Evolutionary conservation across 1,140 invertebrate species (phyloP), one percentile per base, ranked within the genome.

Genomic region (Pantala flavescens): DNA sequence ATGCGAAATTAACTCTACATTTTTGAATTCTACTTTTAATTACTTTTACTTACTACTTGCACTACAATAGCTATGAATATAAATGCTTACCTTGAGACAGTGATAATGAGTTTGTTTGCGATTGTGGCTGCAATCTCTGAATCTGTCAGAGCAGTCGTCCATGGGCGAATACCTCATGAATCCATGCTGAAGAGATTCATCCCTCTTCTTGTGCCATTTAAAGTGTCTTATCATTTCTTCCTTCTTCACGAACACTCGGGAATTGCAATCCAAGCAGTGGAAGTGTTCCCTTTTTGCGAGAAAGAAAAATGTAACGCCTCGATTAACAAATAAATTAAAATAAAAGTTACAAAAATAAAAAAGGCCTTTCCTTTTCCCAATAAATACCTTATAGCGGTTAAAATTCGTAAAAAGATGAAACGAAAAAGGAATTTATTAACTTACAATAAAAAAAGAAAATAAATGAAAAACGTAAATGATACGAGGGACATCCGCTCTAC

Each of bases 211-310:
- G 84, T 99, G 97, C 97, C 97, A 99, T 84, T 99, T 97, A 82
- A 96, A 97, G 83, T 99, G 97, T 70, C 97, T 89, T 73, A 98
- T 97, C 93, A 98, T 98, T 81, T 99, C 97, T 83, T 98, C 97
- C 82, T 98, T 98, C 82, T 98, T 98, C 77, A 96, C 91, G 81
- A 98, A 97, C 0, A 98, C 95, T 76, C 93, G 88, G 10, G 86
- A 87, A 80, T 87, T 88, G 84, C 96, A 98, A 82, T 97, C 95
- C 78, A 96, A 86, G 84, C 96, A 98, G 82, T 98, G 96, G 84
- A 97, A 98, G 82, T 98, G 97, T 82, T 98, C 97, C 77, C 95
- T 86, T 55, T 73, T 24, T 55, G n/a, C 11, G 72, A 74, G 49
- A 49, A 55, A 23, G 73, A 42, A 24, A 2, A 16, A 72, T n/a